Percentiles rank a stretch among this genome's conserved stretches.
Conservation (phyloP, 1,140 invertebrate genomes). For the Ips typographus region DNA sequence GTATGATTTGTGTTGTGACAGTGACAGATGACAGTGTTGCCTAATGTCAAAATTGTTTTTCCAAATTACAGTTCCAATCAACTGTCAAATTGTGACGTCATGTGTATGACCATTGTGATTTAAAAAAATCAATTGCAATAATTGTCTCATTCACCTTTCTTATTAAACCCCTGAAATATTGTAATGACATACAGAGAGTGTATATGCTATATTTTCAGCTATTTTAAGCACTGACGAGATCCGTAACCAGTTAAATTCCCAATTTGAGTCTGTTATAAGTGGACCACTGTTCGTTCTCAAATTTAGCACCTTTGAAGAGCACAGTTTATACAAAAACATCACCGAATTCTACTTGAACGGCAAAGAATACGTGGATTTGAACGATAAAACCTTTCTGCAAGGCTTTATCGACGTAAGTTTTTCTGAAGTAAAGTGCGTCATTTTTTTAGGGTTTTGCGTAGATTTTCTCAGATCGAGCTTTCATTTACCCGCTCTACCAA, state of each 20-base stretch:
- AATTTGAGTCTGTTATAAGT: constrained; percentile 30
- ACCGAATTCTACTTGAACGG: constrained; percentile 37
- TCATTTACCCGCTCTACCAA: constrained; percentile 41
- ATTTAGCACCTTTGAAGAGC: constrained; percentile 18
- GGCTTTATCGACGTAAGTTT: constrained; percentile 43
- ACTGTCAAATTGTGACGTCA: too few relatives aligned
- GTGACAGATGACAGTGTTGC: too few relatives aligned
- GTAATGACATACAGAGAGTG: not conserved
- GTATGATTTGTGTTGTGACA: constrained; percentile 48
- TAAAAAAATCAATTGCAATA: too few relatives aligned
- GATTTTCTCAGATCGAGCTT: constrained; percentile 41
- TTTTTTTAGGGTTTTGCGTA: constrained; percentile 20
- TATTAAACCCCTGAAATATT: too few relatives aligned
- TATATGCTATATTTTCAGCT: constrained; percentile 9
- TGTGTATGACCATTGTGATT: too few relatives aligned
- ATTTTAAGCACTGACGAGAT: constrained; percentile 1
- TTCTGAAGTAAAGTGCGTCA: not conserved
- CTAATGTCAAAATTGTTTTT: too few relatives aligned
- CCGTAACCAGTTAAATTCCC: constrained; percentile 24
- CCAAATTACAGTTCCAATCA: too few relatives aligned
- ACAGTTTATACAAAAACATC: constrained; percentile 33
- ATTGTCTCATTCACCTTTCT: too few relatives aligned
- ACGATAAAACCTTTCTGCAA: constrained; percentile 33
- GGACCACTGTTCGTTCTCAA: constrained; percentile 24
- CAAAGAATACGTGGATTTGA: constrained; percentile 33